A percentile compares a stretch with the other conserved stretches of the same genome.
phyloP scores from a whole-genome alignment of 2,113 vertebrate genomes.

The Willisornis vidua region DNA sequence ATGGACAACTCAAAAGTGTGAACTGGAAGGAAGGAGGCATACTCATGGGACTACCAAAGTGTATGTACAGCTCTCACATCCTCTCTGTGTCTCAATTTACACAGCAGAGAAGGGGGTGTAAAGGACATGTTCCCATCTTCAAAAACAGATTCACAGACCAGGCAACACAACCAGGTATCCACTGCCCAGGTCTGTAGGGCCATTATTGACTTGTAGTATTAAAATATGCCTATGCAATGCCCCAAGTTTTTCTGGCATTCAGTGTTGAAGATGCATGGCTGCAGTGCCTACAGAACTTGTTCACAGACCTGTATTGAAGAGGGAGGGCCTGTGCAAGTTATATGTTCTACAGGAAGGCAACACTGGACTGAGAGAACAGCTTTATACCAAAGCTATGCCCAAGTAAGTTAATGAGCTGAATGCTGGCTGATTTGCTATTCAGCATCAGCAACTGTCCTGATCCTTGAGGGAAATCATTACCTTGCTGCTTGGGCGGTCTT shows the following conservation, averaged over 20 bases:
- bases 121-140: not conserved
- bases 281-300: not conserved
- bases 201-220: not conserved
- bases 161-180: not conserved
- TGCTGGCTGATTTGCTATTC: not conserved
- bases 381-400: not conserved
- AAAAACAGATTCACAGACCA: not conserved
- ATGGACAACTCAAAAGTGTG: not conserved
- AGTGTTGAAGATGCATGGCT: not conserved
- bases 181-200: not conserved
- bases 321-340: not conserved
- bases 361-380: not conserved
- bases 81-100: not conserved
- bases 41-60: accelerated
- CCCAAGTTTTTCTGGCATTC: not conserved
- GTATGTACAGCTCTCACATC: not conserved
- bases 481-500: not conserved
- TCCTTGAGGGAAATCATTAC: slow-evolving; percentile 13
- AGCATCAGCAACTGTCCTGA: not conserved
- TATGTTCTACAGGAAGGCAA: not conserved
- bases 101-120: not conserved
- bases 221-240: not conserved
- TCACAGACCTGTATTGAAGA: not conserved
- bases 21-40: not conserved
- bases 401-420: not conserved